A percentile compares a stretch with the other conserved stretches of the same genome.
Evolutionary conservation across 2,113 vertebrate species (phyloP).

Genomic region (Poecilia latipinna): DNA sequence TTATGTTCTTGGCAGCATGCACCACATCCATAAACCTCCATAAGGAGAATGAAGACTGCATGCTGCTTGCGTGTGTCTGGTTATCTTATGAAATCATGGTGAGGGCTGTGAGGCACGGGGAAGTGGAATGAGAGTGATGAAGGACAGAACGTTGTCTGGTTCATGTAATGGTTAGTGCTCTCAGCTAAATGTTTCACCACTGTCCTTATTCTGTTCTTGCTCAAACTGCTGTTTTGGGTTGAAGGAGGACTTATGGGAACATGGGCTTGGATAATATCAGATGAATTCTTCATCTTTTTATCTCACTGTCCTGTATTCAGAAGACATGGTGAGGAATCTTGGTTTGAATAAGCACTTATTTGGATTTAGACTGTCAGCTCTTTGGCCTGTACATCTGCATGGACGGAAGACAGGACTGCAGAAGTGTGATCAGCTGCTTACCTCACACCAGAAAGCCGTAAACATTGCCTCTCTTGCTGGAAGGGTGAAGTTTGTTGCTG

Average conservation of each 20-base stretch:
- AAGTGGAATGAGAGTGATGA: slow-evolving; percentile 18
- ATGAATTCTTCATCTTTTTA: neutral
- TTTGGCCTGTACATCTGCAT: neutral
- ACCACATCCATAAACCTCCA: slow-evolving; percentile 28
- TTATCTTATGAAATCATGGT: slow-evolving; percentile 45
- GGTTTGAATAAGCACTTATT: neutral
- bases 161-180: neutral
- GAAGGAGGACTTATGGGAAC: neutral
- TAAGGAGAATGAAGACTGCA: slow-evolving; percentile 17
- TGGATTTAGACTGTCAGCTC: neutral
- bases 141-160: slow-evolving; percentile 17
- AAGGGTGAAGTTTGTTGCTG: neutral
- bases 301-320: neutral
- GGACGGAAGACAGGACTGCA: too few relatives aligned
- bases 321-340: neutral
- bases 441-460: neutral
- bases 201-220: neutral
- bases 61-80: slow-evolving; percentile 16
- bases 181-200: neutral
- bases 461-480: neutral
- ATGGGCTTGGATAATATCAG: neutral
- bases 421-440: too few relatives aligned
- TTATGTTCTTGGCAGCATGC: slow-evolving; percentile 36
- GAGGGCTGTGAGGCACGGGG: neutral
- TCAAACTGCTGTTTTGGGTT: neutral